Evolutionary conservation across 1,140 invertebrate genomes (phyloP).

Genomic region (Monochamus saltuarius): DNA sequence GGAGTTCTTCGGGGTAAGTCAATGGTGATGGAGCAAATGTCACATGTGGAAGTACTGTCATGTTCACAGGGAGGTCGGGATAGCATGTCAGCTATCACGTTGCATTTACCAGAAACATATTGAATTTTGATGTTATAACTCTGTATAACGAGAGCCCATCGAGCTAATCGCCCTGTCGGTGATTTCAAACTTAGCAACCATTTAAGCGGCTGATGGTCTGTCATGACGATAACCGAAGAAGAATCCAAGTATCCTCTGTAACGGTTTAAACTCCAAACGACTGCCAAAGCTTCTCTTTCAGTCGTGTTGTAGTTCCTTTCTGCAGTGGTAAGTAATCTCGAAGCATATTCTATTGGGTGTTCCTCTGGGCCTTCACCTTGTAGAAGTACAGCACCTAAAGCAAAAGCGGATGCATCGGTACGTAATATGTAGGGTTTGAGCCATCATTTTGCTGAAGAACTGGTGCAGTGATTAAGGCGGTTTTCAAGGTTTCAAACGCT

Average conservation of each 20-base stretch:
- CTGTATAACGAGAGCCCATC: constrained; percentile 19
- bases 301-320: constrained; percentile 50
- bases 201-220: constrained; percentile 37
- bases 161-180: constrained; percentile 36
- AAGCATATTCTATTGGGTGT: constrained; percentile 54
- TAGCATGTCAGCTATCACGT: constrained; percentile 27
- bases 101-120: constrained; percentile 29
- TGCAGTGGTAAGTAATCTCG: constrained; percentile 35
- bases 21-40: too few species aligned
- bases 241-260: constrained; percentile 39
- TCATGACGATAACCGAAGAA: constrained; percentile 44
- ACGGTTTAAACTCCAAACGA: constrained; percentile 49
- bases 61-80: constrained; percentile 14
- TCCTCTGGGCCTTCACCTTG: constrained; percentile 40
- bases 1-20: too few species aligned
- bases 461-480: constrained; percentile 7
- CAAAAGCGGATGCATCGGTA: constrained; percentile 44
- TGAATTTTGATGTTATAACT: constrained; percentile 25
- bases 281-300: constrained; percentile 45
- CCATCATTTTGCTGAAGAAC: constrained; percentile 15
- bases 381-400: constrained; percentile 49
- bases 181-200: constrained; percentile 37
- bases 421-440: constrained; percentile 14
- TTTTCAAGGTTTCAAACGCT: constrained; percentile 1
- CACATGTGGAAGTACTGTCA: constrained; percentile 30